phyloP scores from a whole-genome alignment of 2,888 invertebrate genomes.

The Reticulitermes lucifugus region DNA sequence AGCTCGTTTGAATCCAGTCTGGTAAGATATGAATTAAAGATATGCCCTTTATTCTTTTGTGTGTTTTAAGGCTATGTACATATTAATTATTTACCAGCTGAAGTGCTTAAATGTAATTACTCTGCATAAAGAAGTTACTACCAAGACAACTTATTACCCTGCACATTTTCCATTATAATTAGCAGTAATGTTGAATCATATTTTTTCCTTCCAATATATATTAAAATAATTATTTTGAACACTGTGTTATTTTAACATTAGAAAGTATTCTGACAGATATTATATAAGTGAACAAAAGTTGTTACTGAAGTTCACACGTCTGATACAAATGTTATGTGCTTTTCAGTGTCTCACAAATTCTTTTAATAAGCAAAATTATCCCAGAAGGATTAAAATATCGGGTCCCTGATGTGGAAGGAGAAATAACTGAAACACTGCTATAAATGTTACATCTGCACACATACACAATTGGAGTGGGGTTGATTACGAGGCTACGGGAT shows the following conservation, averaged over 20 bases:
- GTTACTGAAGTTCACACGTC: not conserved
- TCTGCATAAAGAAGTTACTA: conserved; percentile 20
- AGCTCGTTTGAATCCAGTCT: conserved; percentile 1
- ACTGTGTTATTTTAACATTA: too few species aligned
- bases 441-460: not conserved
- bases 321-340: conserved; percentile 23
- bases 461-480: not conserved
- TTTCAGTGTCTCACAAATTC: not conserved
- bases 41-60: not conserved
- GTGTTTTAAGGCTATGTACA: conserved; percentile 32
- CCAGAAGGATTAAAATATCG: not conserved
- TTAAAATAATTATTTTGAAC: too few species aligned
- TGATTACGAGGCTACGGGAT: conserved; percentile 1
- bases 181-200: not conserved
- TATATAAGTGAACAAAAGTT: not conserved
- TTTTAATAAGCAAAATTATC: not conserved
- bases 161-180: not conserved
- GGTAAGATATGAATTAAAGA: conserved; percentile 30
- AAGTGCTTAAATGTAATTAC: conserved; percentile 29
- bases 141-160: not conserved
- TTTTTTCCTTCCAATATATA: too few species aligned
- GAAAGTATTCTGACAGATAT: not conserved
- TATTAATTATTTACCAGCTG: not conserved
- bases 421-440: too few species aligned
- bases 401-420: not conserved